These are phyloP conservation scores for Megaustenia siamemsis DNA, from an alignment of 2,888 invertebrate species.

Conservation along the genomic window DNA sequence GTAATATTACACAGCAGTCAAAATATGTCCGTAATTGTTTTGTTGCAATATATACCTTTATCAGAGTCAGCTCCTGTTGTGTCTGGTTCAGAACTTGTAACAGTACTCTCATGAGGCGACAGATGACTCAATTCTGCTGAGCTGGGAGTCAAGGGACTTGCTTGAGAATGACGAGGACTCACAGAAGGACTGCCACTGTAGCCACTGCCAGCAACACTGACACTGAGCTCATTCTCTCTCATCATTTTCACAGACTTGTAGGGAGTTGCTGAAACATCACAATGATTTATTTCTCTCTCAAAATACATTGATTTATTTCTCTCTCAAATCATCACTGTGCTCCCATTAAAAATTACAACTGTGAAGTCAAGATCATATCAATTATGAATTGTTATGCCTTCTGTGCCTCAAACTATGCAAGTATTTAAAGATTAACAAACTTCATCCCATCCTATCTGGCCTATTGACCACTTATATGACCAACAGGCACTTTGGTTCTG, in stretches of 20 bases:
- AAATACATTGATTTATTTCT: not conserved
- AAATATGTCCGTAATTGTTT: no score
- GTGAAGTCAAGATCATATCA: no score
- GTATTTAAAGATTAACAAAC: no score
- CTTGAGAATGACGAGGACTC: conserved; percentile 55
- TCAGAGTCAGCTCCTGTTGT: conserved; percentile 79
- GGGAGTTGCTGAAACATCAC: conserved; percentile 58
- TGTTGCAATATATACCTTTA: conserved; percentile 26
- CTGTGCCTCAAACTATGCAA: no score
- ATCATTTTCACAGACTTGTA: conserved; percentile 61
- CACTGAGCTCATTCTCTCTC: conserved; percentile 58
- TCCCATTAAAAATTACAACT: no score
- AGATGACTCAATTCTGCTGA: conserved; percentile 61
- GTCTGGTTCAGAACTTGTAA: conserved; percentile 81
- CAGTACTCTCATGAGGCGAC: conserved; percentile 66
- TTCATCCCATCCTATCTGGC: no score
- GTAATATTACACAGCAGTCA: no score
- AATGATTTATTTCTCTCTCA: not conserved
- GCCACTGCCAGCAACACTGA: conserved; percentile 54
- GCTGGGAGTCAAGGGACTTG: conserved; percentile 54
- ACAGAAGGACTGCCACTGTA: conserved; percentile 56
- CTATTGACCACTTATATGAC: no score
- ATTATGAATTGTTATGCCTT: no score
- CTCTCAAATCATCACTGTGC: no score
- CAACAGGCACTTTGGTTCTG: no score